phyloP scores from a whole-genome alignment of 2,888 invertebrate species.

The Amblyjoppa fuscipennis region DNA sequence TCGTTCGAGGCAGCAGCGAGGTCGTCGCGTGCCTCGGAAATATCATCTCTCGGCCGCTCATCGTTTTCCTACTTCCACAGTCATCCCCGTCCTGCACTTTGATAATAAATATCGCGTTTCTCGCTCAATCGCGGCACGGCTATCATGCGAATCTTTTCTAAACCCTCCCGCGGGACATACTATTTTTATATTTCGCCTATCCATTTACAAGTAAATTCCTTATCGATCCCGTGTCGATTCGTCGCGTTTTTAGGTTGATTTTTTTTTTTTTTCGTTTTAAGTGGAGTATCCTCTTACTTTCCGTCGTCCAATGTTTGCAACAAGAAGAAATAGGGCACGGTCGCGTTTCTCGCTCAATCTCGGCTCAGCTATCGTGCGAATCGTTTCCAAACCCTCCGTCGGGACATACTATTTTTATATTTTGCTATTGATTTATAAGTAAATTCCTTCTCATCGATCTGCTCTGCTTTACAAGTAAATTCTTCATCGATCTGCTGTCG shows the following conservation, averaged over 20 bases:
- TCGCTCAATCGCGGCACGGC: constrained; percentile 20
- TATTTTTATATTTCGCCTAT: constrained; percentile 60
- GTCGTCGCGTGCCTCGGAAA: constrained; percentile 78
- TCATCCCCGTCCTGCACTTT: constrained; percentile 59
- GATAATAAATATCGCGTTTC: constrained; percentile 57
- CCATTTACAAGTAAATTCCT: constrained; percentile 57
- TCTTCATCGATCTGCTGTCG: constrained; percentile 14
- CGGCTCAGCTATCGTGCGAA: neutral
- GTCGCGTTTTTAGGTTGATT: neutral
- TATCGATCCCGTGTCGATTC: constrained; percentile 64
- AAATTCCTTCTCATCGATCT: constrained; percentile 55
- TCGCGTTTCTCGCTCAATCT: constrained; percentile 47
- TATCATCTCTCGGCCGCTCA: constrained; percentile 71
- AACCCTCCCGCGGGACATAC: constrained; percentile 1
- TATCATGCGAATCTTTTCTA: constrained; percentile 32
- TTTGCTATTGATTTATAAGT: constrained; percentile 56
- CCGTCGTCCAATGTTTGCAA: constrained; percentile 64
- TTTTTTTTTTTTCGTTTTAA: neutral
- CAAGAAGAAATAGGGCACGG: constrained; percentile 67
- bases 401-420: constrained; percentile 55
- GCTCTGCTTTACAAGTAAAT: constrained; percentile 56
- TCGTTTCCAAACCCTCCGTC: neutral
- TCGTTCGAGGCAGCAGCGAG: constrained; percentile 65
- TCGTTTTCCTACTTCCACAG: constrained; percentile 24
- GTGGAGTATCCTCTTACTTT: constrained; percentile 16